phyloP scores from a whole-genome alignment of 64 coral and sea anemone species.

The Stylophora pistillata region DNA sequence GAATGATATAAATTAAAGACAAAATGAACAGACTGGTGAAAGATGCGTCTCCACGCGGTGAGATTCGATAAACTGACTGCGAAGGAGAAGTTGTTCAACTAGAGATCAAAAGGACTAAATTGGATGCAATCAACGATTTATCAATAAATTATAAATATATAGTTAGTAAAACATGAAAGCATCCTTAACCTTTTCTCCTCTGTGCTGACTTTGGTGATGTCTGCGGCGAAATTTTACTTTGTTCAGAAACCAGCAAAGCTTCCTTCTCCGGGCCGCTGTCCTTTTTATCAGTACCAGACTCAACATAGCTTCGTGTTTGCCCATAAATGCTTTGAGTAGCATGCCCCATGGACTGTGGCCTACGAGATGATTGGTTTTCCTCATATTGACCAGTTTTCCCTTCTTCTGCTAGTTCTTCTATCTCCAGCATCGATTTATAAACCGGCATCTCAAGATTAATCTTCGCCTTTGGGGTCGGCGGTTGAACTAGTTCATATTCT shows the following conservation, averaged over 20 bases:
- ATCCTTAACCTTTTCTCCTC: constrained; percentile 26
- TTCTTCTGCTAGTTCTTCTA: constrained; percentile 32
- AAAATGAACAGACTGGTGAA: background rate
- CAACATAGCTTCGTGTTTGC: constrained; percentile 29
- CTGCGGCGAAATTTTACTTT: constrained; percentile 1
- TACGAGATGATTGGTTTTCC: background rate
- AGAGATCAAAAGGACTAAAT: background rate
- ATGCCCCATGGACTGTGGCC: background rate
- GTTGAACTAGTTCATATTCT: constrained; percentile 83
- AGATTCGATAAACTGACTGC: background rate
- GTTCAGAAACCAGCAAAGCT: constrained; percentile 12
- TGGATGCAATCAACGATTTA: constrained; percentile 1
- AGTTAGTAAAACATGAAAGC: background rate
- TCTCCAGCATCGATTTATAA: constrained; percentile 83
- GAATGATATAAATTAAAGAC: background rate
- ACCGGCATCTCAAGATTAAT: constrained; percentile 81
- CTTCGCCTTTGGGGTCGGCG: constrained; percentile 80
- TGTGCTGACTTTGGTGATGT: background rate
- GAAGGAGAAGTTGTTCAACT: background rate
- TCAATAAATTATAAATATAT: constrained; percentile 15
- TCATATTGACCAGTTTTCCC: background rate
- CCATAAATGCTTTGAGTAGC: constrained; percentile 19
- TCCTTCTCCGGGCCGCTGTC: constrained; percentile 34
- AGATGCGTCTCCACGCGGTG: background rate
- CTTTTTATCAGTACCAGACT: constrained; percentile 56